Percentiles rank a stretch among this genome's conserved stretches.
These are phyloP conservation scores for Trematomus bernacchii DNA, from an alignment of 2,797 vertebrate genomes.

Conservation along the genomic window DNA sequence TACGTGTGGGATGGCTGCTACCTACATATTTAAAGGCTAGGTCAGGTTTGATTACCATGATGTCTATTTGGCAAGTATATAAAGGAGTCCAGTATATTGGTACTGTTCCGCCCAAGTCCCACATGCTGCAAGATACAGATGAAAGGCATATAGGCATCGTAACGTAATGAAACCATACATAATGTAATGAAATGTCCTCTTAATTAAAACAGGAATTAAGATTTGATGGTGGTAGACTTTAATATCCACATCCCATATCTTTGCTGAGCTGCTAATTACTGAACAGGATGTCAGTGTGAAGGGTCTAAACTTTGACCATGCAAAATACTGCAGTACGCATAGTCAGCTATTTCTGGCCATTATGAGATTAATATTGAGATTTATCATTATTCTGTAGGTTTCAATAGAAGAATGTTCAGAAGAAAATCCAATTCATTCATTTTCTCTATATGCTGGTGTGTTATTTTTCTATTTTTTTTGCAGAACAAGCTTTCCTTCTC, in stretches of 20 bases:
- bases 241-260: constrained; percentile 7
- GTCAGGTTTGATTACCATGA: constrained; percentile 52
- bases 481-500: not conserved
- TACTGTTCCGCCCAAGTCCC: constrained; percentile 40
- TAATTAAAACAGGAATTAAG: constrained; percentile 46
- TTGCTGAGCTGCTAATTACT: constrained; percentile 18
- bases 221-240: constrained; percentile 48
- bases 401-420: not conserved
- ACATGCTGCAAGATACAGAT: constrained; percentile 50
- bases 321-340: constrained; percentile 5
- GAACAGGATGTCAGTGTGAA: not conserved
- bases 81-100: constrained; percentile 37
- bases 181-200: constrained; percentile 21
- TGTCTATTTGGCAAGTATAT: constrained; percentile 63
- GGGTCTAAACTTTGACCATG: constrained; percentile 3
- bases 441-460: not conserved
- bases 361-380: not conserved
- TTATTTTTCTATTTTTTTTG: not conserved
- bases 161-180: constrained; percentile 41
- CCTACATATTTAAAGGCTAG: constrained; percentile 8
- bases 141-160: constrained; percentile 47
- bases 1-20: constrained; percentile 28
- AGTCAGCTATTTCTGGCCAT: constrained; percentile 18
- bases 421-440: not conserved
- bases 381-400: not conserved